Base-by-base conservation (phyloP, 2,113 vertebrate genomes). In the Morone saxatilis region DNA sequence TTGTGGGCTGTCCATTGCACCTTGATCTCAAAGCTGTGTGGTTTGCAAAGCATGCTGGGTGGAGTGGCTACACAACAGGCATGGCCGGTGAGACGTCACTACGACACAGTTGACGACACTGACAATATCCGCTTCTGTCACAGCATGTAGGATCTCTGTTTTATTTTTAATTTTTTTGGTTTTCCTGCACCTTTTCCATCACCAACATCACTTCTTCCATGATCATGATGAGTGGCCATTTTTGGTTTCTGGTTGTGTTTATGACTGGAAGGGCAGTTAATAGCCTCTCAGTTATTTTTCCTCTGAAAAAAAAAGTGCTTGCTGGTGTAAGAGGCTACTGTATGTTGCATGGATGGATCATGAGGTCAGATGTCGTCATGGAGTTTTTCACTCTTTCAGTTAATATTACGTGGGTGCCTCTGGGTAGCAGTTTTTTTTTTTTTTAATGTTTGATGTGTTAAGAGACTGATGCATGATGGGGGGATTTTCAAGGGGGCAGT, bases 21-120 rank as follows among this genome's bases (percentile, higher is more conserved):
- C 83, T 91, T 88, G 87, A 90, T 87, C 84, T 88, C 40, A 48
- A 88, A 88, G 90, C 90, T 81, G 78, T 89, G 87, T 93, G 89
- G 86, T 91, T 92, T 93, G 91, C 91, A 90, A 92, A 90, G 94
- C 94, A 94, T 94, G 94, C 90, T 93, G 91, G 89, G 88, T 93
- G 76, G 85, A 86, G 85, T 86, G 84, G 91, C 91, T 91, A 86
- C 83, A 90, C 77, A 84, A 89, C 85, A 76, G 90, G 94, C 93
- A 94, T 94, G 93, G 91, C 92, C 65, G 66, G 75, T 50, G 80
- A 63, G 81, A 78, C 31, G 71, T 83, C 75, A 75, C 75, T 48
- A 48, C 22, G 59, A 83, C 83, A 72, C 9, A 31, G 70, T 77
- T 63, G 89, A 13, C 11, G 45, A 13, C 45, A 13, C 80, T 74